Base-by-base conservation (phyloP, 2,113 vertebrate species). In the Limanda limanda region DNA sequence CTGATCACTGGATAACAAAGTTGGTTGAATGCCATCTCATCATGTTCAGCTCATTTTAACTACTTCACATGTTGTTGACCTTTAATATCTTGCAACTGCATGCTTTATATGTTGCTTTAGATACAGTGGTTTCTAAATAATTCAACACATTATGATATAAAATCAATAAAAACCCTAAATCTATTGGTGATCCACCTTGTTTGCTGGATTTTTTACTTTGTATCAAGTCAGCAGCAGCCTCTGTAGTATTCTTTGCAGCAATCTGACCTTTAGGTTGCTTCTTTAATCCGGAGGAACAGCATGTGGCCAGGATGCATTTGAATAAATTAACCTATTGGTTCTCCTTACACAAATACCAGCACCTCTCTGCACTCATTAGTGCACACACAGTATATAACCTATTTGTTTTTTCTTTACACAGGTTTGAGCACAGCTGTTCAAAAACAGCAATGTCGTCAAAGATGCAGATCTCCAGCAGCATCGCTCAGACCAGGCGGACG, bases 401-500 rank as follows among this genome's bases (percentile, higher is more conserved):
- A 23, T 23, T 4, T 55, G 1, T 11, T 18, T 68, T 15, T 59
- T 60, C 70, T 35, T 27, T 0, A 13, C 45, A 25, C 75, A 91
- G 86, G 75, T 84, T 67, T 52, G 35, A 74, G 48, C 45, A 57
- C 69, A 88, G 83, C 76, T 89, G 76, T 79, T 71, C 82, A 55
- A 76, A 87, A 71, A 62, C 75, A 31, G 95, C 89, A 4, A 97
- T 97, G 96, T 96, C 96, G 21, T 95, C 96, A 60, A 97, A 96
- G 89, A 94, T 95, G 1, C 91, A 95, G 54, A 96, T 92, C 82
- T 96, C 95, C 0, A 96, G 96, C 88, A 96, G 93, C 86, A 93
- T 96, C n/a, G 89, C 95, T 31, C 96, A 97, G 85, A 96, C 96
- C 1, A 90, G 95, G 20, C 91, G 95, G 85, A 95, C 95, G 0